Evolutionary conservation across 35 echinoderm and acorn worm species (phyloP).

Genomic region (Strongylocentrotus purpuratus): DNA sequence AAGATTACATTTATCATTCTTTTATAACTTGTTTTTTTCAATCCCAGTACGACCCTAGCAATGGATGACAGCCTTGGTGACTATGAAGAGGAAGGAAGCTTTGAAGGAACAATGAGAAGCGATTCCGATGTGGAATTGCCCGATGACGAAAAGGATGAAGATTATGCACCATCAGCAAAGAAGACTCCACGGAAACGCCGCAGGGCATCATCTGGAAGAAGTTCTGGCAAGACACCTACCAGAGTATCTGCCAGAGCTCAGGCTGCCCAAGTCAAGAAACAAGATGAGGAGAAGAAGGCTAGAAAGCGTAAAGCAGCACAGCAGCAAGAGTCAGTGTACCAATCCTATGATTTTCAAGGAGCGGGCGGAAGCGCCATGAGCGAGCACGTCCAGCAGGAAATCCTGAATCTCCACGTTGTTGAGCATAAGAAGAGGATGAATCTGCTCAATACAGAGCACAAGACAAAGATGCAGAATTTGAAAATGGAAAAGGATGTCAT

Average conservation of each 20-base stretch:
- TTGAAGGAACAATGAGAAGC: neutral
- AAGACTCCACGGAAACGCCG: neutral
- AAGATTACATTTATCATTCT: too few species aligned
- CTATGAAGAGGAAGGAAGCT: constrained; percentile 6
- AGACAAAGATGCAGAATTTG: constrained; percentile 25
- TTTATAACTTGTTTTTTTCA: neutral
- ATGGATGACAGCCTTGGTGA: neutral
- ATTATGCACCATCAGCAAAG: neutral
- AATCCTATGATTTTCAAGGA: neutral
- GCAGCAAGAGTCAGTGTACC: neutral
- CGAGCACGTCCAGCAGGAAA: constrained; percentile 29
- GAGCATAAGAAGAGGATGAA: constrained; percentile 28
- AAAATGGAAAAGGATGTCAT: constrained; percentile 8
- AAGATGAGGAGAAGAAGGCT: neutral
- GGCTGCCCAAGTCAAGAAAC: constrained; percentile 2
- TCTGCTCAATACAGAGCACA: constrained; percentile 9
- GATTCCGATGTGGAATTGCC: neutral
- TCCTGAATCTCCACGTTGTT: neutral
- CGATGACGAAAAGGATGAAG: constrained; percentile 32
- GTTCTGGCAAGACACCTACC: neutral
- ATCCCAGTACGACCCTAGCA: neutral
- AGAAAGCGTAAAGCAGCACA: neutral
- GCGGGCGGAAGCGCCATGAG: neutral
- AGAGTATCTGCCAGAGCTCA: neutral
- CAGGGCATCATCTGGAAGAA: neutral